A percentile compares a stretch with the other conserved stretches of the same genome.
Conservation (phyloP, 2,113 vertebrate species). For the Acrocephalus arundinaceus region DNA sequence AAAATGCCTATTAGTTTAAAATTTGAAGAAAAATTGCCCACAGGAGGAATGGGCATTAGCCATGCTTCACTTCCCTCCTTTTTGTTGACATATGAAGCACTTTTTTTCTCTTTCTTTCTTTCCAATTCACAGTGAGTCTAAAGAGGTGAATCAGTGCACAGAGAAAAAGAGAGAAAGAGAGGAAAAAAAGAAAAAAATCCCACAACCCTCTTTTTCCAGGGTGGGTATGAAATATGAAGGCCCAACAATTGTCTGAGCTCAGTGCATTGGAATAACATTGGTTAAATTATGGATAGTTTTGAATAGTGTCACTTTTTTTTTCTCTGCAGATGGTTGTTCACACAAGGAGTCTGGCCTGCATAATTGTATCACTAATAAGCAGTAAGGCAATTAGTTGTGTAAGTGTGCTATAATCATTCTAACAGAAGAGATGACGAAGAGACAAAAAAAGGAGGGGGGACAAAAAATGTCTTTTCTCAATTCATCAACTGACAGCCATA, state of each 20-base stretch:
- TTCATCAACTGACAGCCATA: constrained; percentile 94
- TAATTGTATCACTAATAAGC: constrained; percentile 99
- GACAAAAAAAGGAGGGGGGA: constrained; percentile 84
- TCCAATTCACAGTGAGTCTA: constrained; percentile 80
- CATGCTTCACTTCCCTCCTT: constrained; percentile 80
- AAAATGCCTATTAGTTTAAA: constrained; percentile 80
- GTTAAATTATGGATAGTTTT: constrained; percentile 97
- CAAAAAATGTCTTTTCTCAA: constrained; percentile 90
- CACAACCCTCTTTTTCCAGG: constrained; percentile 77
- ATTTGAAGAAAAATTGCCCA: constrained; percentile 82
- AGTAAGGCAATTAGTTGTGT: constrained; percentile 99
- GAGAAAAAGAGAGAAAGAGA: constrained; percentile 72
- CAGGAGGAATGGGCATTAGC: constrained; percentile 79
- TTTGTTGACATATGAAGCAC: constrained; percentile 77
- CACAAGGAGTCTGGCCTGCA: constrained; percentile 92
- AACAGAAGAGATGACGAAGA: constrained; percentile 89
- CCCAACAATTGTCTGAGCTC: constrained; percentile 80
- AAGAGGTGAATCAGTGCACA: constrained; percentile 84
- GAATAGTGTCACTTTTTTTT: constrained; percentile 89
- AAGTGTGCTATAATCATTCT: constrained; percentile 97
- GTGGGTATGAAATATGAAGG: constrained; percentile 90
- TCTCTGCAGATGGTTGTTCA: constrained; percentile 94
- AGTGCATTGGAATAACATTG: constrained; percentile 88
- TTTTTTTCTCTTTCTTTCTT: constrained; percentile 78
- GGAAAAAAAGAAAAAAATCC: neutral